Conservation (phyloP, 92 coral and sea anemone species). For the Phenganax marumi region DNA sequence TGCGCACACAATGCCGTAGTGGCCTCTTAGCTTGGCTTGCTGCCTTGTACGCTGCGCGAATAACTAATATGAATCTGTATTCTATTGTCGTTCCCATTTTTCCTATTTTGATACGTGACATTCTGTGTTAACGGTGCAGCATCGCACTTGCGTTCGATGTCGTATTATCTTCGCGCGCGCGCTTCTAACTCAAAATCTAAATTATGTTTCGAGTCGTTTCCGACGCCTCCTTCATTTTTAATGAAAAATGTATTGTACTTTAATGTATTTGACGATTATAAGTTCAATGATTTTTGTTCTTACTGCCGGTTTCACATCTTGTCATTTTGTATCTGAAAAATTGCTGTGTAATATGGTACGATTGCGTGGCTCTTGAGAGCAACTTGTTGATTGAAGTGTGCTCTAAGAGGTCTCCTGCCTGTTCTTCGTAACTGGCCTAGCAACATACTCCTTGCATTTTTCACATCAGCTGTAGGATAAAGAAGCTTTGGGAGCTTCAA, state of each 20-base stretch:
- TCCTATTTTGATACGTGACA: neutral
- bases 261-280: conserved; percentile 16
- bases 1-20: conserved; percentile 7
- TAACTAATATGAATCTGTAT: too few species aligned
- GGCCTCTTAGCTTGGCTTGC: neutral
- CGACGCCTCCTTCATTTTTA: neutral
- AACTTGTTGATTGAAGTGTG: conserved; percentile 12
- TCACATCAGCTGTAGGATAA: neutral
- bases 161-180: too few species aligned
- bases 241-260: conserved; percentile 36
- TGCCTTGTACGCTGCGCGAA: too few species aligned
- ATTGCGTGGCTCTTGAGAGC: conserved; percentile 3
- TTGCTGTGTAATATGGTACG: neutral
- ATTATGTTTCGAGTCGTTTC: neutral
- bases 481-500: neutral
- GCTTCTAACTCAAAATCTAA: neutral
- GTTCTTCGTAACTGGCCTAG: conserved; percentile 22
- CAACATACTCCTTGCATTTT: conserved; percentile 11
- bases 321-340: neutral
- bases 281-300: neutral
- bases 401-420: neutral
- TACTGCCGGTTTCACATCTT: neutral
- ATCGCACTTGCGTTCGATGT: neutral
- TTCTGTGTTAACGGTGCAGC: neutral
- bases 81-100: too few species aligned